Evolutionary conservation across 2,113 vertebrate genomes (phyloP).

Genomic region (Alouatta palliata): DNA sequence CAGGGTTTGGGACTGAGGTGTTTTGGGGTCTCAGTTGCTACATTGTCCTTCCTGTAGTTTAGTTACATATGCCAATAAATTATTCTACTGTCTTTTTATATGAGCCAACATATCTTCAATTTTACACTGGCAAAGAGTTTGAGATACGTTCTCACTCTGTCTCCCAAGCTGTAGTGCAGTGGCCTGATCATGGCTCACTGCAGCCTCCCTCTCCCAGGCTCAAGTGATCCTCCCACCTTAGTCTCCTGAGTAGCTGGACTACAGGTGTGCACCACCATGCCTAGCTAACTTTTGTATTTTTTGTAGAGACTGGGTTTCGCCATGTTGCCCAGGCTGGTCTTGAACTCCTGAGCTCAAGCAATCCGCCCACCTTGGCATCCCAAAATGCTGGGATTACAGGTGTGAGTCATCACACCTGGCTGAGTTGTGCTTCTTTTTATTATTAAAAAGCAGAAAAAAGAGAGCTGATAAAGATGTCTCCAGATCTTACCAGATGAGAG

Average conservation of each 20-base stretch:
- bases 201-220: neutral
- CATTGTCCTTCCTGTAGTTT: neutral
- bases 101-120: neutral
- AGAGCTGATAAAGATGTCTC: neutral
- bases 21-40: neutral
- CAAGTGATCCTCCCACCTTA: neutral
- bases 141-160: neutral
- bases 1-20: neutral
- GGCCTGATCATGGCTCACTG: neutral
- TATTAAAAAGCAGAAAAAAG: neutral
- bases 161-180: neutral
- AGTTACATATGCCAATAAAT: neutral
- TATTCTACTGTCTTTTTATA: neutral
- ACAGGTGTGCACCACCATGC: neutral
- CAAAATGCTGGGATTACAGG: neutral
- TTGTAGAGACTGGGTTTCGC: neutral
- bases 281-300: neutral
- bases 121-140: neutral
- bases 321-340: neutral
- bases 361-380: no score
- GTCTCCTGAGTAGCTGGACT: neutral
- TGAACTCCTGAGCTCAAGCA: neutral
- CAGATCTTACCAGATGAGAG: neutral
- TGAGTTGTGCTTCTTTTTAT: neutral
- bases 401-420: neutral